Percentiles rank a stretch among this genome's conserved stretches.
phyloP scores from a whole-genome alignment of 1,140 invertebrate genomes.

The Schlechtendalia chinensis region DNA sequence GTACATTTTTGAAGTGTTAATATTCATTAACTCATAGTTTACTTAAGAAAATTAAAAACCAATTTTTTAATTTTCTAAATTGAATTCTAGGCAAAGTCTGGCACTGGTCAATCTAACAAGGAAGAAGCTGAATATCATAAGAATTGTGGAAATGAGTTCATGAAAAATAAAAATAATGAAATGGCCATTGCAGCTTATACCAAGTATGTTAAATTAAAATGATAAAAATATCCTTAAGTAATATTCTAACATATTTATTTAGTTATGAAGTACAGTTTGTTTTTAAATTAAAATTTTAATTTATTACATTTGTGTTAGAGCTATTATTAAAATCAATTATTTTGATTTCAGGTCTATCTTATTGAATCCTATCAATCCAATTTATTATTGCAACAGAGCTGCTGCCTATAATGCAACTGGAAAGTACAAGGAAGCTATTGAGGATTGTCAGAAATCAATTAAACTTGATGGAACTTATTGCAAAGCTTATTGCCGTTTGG shows the following conservation, averaged over 20 bases:
- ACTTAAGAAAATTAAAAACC: no score
- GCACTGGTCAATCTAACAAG: neutral
- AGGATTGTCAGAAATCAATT: conserved; percentile 48
- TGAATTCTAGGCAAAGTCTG: neutral
- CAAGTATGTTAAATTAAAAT: neutral
- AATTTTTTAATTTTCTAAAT: neutral
- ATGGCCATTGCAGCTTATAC: conserved; percentile 17
- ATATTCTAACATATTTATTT: no score
- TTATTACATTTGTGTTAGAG: neutral
- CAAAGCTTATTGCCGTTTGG: conserved; percentile 48
- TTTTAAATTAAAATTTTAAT: no score
- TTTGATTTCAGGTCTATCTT: conserved; percentile 26
- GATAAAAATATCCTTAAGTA: no score
- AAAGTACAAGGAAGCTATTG: conserved; percentile 33
- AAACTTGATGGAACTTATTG: conserved; percentile 36
- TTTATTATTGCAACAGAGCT: conserved; percentile 48
- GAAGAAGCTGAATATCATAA: conserved; percentile 30
- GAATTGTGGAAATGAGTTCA: conserved; percentile 37
- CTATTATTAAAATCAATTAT: neutral
- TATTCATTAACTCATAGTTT: neutral
- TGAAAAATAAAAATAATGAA: conserved; percentile 34
- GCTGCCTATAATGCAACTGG: conserved; percentile 48
- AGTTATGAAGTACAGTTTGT: no score
- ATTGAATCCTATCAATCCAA: conserved; percentile 43
- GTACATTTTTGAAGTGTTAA: neutral